Evolutionary conservation across 2,113 vertebrate species (phyloP).

Genomic region (Paradisaea rubra): DNA sequence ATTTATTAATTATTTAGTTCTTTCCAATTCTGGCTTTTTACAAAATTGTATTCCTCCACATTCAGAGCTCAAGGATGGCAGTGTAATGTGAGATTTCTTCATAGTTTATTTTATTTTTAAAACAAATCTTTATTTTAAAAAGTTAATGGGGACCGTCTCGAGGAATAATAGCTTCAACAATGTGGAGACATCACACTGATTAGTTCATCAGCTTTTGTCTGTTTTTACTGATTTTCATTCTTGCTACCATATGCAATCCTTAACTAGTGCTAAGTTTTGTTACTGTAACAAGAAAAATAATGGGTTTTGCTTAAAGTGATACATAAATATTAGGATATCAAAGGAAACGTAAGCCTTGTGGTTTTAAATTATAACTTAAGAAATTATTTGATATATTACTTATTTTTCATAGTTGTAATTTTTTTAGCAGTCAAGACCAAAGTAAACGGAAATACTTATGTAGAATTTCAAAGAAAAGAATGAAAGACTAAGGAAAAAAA

Average conservation of each 20-base stretch:
- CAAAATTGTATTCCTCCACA: background rate
- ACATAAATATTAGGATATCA: background rate
- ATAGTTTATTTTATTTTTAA: background rate
- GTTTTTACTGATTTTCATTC: background rate
- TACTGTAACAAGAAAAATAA: background rate
- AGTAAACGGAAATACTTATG: background rate
- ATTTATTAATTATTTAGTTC: background rate
- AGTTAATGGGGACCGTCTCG: background rate
- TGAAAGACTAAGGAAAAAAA: background rate
- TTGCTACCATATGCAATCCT: background rate
- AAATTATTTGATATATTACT: background rate
- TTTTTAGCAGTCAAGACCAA: background rate
- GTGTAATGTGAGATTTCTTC: background rate
- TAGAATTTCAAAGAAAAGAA: background rate
- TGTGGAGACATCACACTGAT: background rate
- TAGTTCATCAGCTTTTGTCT: background rate
- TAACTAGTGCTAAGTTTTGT: background rate
- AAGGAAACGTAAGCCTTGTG: background rate
- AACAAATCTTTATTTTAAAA: background rate
- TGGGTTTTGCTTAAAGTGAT: background rate
- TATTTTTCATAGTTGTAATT: background rate
- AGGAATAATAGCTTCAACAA: background rate
- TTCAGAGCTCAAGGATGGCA: background rate
- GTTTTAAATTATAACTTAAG: background rate
- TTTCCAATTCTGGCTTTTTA: background rate